These are phyloP conservation scores for Drosophila mayri DNA, from an alignment of 1,140 invertebrate genomes.

Conservation along the genomic window DNA sequence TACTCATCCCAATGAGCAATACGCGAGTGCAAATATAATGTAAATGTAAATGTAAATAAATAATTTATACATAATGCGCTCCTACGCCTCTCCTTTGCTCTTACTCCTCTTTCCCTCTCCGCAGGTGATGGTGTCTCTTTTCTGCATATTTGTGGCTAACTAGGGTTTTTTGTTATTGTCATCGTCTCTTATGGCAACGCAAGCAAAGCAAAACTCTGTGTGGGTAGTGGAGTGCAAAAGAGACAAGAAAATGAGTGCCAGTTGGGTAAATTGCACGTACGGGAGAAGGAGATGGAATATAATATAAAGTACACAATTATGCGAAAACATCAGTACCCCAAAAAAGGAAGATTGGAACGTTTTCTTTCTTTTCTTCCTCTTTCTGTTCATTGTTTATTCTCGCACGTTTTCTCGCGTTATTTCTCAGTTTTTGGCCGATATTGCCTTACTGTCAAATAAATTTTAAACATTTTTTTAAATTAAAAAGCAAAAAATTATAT, in stretches of 20 bases:
- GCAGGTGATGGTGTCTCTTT: slow-evolving; percentile 30
- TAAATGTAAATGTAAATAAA: slow-evolving; percentile 83
- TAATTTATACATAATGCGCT: slow-evolving; percentile 79
- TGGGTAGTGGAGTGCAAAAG: slow-evolving; percentile 34
- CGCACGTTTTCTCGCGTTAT: slow-evolving; percentile 19
- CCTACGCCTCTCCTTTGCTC: slow-evolving; percentile 23
- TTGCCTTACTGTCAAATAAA: not conserved
- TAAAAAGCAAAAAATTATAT: too few relatives aligned
- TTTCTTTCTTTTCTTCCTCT: slow-evolving; percentile 6
- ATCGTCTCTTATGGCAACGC: slow-evolving; percentile 53
- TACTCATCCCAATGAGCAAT: slow-evolving; percentile 13
- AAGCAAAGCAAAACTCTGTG: slow-evolving; percentile 36
- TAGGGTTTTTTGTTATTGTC: slow-evolving; percentile 12
- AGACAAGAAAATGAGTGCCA: slow-evolving; percentile 23
- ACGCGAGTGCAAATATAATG: slow-evolving; percentile 69
- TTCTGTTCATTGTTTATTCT: slow-evolving; percentile 23
- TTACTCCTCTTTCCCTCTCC: slow-evolving; percentile 30
- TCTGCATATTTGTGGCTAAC: slow-evolving; percentile 38
- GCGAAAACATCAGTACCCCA: slow-evolving; percentile 29
- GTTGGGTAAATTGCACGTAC: slow-evolving; percentile 38
- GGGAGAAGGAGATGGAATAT: slow-evolving; percentile 37
- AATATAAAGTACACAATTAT: slow-evolving; percentile 74
- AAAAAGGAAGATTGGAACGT: slow-evolving; percentile 18
- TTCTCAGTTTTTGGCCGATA: slow-evolving; percentile 15
- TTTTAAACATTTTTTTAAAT: too few relatives aligned